phyloP scores from a whole-genome alignment of 2,888 invertebrate species.

The Azorinus chamasolen region DNA sequence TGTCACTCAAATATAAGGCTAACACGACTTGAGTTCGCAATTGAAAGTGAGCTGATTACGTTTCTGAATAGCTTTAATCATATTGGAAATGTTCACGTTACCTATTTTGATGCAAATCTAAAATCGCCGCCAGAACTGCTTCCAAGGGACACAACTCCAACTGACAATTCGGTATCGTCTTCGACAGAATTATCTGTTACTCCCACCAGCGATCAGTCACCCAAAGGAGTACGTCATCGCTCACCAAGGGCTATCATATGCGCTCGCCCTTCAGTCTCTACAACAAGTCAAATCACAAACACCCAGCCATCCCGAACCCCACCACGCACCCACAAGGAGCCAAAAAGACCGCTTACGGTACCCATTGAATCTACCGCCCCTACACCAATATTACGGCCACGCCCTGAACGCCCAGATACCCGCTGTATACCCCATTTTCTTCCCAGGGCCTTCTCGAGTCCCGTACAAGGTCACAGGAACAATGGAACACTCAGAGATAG shows the following conservation, averaged over 20 bases:
- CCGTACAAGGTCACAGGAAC: constrained; percentile 19
- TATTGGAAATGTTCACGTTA: constrained; percentile 45
- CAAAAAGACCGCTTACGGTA: constrained; percentile 56
- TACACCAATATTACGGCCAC: constrained; percentile 50
- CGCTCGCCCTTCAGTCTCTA: constrained; percentile 12
- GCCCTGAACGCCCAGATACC: constrained; percentile 51
- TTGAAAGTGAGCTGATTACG: constrained; percentile 49
- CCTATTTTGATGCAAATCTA: constrained; percentile 50
- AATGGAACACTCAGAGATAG: background rate
- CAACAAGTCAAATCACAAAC: constrained; percentile 9
- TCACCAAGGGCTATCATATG: constrained; percentile 38
- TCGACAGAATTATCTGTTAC: constrained; percentile 23
- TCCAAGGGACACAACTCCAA: constrained; percentile 41
- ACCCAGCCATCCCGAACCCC: constrained; percentile 22
- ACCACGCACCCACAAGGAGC: constrained; percentile 42
- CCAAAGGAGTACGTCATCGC: constrained; percentile 27
- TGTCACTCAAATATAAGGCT: constrained; percentile 52
- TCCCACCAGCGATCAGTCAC: constrained; percentile 22
- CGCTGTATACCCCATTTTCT: constrained; percentile 48
- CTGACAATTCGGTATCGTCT: constrained; percentile 31
- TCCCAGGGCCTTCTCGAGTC: constrained; percentile 51
- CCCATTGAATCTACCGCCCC: constrained; percentile 54
- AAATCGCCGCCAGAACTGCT: constrained; percentile 46
- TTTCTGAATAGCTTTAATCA: constrained; percentile 55
- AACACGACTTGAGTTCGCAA: constrained; percentile 48